Conservation (phyloP, 1,140 invertebrate species). For the Drosophila aff. region DNA sequence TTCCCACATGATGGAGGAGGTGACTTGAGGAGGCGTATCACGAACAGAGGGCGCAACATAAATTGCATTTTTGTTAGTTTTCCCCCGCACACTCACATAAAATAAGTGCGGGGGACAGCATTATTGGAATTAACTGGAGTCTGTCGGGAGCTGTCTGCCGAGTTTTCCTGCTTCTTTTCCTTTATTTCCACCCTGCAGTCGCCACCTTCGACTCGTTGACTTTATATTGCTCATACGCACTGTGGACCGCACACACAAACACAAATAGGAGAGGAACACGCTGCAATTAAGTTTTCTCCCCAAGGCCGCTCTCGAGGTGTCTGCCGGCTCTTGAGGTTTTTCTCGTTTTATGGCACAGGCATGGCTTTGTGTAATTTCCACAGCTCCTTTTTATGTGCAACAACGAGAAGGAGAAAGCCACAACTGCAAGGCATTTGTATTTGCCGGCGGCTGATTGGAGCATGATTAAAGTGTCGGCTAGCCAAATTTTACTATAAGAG, state of each 20-base stretch:
- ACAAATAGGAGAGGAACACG: slow-evolving; percentile 5
- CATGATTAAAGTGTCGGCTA: slow-evolving; percentile 20
- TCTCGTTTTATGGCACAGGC: slow-evolving; percentile 33
- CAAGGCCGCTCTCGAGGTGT: slow-evolving; percentile 26
- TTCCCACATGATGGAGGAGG: not conserved
- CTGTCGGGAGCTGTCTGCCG: slow-evolving; percentile 17
- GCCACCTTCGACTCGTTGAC: slow-evolving; percentile 33
- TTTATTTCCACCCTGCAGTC: not conserved
- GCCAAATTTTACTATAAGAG: slow-evolving; percentile 6
- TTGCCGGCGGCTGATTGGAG: slow-evolving; percentile 23
- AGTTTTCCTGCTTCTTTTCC: not conserved
- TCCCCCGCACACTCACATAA: slow-evolving; percentile 3
- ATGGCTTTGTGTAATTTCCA: slow-evolving; percentile 23
- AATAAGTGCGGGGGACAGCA: slow-evolving; percentile 20
- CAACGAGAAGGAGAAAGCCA: not conserved
- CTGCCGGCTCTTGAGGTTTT: slow-evolving; percentile 44
- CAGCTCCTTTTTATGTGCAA: slow-evolving; percentile 19
- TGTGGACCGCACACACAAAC: slow-evolving; percentile 12
- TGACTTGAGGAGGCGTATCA: slow-evolving; percentile 19
- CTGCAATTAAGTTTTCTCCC: slow-evolving; percentile 60
- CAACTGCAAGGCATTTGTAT: slow-evolving; percentile 4
- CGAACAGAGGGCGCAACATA: slow-evolving; percentile 36
- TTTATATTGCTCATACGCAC: slow-evolving; percentile 72
- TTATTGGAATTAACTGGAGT: slow-evolving; percentile 42
- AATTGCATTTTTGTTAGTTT: slow-evolving; percentile 78